phyloP scores from a whole-genome alignment of 2,888 invertebrate species.

The Pyrgus malvae region DNA sequence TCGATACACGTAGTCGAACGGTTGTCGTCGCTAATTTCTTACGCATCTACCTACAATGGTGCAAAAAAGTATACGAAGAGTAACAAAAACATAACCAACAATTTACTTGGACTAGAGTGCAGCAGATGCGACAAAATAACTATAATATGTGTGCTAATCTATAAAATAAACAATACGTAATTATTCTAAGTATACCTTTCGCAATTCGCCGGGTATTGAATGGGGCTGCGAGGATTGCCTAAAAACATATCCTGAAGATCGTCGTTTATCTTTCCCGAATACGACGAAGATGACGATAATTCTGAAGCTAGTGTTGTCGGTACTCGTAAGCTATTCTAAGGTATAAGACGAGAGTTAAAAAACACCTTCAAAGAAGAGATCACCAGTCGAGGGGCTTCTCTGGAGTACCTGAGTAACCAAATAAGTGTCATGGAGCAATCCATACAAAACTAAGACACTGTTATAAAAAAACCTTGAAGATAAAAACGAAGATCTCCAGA shows the following conservation, averaged over 20 bases:
- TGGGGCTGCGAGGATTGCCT: neutral
- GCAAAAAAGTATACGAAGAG: no score
- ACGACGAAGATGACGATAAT: neutral
- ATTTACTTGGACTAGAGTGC: neutral
- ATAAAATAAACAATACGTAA: neutral
- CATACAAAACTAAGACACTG: neutral
- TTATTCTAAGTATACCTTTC: no score
- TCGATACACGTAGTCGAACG: no score
- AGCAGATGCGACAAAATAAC: neutral
- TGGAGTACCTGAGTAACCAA: neutral
- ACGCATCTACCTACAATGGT: no score
- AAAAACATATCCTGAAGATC: neutral
- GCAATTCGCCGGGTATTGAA: no score
- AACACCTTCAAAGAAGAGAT: neutral
- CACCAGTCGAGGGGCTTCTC: neutral
- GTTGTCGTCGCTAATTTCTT: no score
- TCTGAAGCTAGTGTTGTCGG: neutral
- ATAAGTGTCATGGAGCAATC: neutral
- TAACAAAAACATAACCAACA: neutral
- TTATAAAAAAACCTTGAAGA: neutral
- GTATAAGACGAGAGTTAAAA: neutral
- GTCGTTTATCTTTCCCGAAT: neutral
- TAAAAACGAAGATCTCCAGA: neutral
- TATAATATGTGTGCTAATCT: neutral
- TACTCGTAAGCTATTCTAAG: neutral